Evolutionary conservation across 2,113 vertebrate genomes (phyloP), one percentile per base, ranked within the genome.

Genomic region (Clarias magur): DNA sequence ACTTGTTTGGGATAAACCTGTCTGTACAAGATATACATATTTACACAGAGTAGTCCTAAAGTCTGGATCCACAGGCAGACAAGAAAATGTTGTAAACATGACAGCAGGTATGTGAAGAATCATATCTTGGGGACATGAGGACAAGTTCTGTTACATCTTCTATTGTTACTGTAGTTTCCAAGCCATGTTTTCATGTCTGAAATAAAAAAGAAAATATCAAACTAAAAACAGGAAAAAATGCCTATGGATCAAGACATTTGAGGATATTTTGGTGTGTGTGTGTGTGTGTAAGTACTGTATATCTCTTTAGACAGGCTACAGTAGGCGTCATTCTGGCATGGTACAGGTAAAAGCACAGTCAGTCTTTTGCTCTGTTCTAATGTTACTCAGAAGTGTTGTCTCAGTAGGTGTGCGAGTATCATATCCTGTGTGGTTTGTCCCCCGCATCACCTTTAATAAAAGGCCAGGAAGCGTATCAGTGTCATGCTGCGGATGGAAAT

Each of bases 331-430:
- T 67, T 83, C 56, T 48, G 17, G 30, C 57, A 13, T 79, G 27
- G 21, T 25, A 19, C 25, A 13, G 19, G 80, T 57, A 76, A n/a
- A 42, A 57, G 72, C 72, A 8, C 15, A 38, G 87, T 91, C 92
- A 91, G 91, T 38, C 34, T 38, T 68, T 53, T 65, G 82, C 54
- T 88, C 42, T 57, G 42, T 30, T 82, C 83, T 88, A 30, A 83
- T 85, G 65, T 79, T 89, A 83, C 54, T 70, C 25, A 59, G n/a
- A 89, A 88, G 73, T 86, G 89, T 86, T 53, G 82, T 30, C 75
- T 92, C 91, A 92, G 90, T 85, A 12, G 80, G 62, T 90, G 84
- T 85, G 84, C 76, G 72, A 76, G 89, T 89, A 91, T 91, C 85
- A 73, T 84, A 83, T 56, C 87, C 86, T 87, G 84, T 78, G 80